Evolutionary conservation across 2,888 invertebrate genomes (phyloP).

Genomic region (Holacanthella duospinosa): DNA sequence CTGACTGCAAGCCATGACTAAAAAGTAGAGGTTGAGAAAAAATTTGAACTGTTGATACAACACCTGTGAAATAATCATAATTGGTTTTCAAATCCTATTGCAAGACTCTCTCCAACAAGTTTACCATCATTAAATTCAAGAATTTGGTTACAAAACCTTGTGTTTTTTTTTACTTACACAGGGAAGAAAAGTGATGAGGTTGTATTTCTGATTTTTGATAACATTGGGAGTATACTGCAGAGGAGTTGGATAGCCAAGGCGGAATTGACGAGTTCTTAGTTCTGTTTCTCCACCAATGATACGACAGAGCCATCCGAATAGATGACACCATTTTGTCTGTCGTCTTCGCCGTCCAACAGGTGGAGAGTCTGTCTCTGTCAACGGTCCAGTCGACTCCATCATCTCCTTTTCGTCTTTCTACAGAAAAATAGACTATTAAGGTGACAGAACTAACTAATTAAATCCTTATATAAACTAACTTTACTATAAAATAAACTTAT

Average conservation of each 20-base stretch:
- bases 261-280: slow-evolving; percentile 62
- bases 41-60: slow-evolving; percentile 98
- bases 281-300: slow-evolving; percentile 55
- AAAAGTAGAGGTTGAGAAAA: slow-evolving; percentile 94
- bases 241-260: slow-evolving; percentile 58
- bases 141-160: slow-evolving; percentile 5
- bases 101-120: not conserved
- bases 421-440: no score
- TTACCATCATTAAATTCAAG: slow-evolving; percentile 6
- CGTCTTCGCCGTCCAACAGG: not conserved
- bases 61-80: slow-evolving; percentile 54
- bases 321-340: no score
- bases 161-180: slow-evolving; percentile 44
- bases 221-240: slow-evolving; percentile 89
- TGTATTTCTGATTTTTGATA: slow-evolving; percentile 97
- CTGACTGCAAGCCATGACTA: slow-evolving; percentile 95
- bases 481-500: no score
- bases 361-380: not conserved
- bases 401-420: no score
- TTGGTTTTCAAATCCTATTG: no score
- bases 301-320: slow-evolving; percentile 36
- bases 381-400: no score
- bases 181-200: slow-evolving; percentile 76
- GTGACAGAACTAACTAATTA: no score
- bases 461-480: no score